Percentiles rank a stretch among this genome's conserved stretches.
Evolutionary conservation across 2,797 vertebrate genomes (phyloP).

Genomic region (Aeoliscus strigatus): DNA sequence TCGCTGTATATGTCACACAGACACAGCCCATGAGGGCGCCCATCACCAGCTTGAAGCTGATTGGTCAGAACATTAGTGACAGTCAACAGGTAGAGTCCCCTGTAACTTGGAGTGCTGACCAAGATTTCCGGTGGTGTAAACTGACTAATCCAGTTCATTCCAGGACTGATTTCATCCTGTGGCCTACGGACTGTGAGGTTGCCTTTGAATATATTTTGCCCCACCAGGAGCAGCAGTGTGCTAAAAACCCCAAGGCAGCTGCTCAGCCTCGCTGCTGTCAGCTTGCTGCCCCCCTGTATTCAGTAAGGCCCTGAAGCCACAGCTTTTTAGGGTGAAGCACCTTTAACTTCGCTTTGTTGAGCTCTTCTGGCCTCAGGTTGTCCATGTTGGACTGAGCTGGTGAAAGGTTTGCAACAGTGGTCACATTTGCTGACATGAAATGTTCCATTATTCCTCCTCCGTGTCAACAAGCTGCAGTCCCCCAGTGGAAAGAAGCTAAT

Average conservation of each 20-base stretch:
- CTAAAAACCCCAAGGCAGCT: constrained; percentile 27
- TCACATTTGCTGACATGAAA: constrained; percentile 38
- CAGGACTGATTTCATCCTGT: constrained; percentile 33
- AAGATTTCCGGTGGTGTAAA: too few relatives aligned
- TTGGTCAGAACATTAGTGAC: too few relatives aligned
- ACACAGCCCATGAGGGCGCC: too few relatives aligned
- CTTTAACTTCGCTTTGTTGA: constrained; percentile 39
- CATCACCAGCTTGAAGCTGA: too few relatives aligned
- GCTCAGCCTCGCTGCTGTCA: constrained; percentile 39
- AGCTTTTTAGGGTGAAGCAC: constrained; percentile 32
- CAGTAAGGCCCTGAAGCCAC: constrained; percentile 28
- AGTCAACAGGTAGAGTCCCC: too few relatives aligned
- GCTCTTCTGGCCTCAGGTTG: constrained; percentile 8
- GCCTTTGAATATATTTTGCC: constrained; percentile 31
- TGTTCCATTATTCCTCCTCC: constrained; percentile 47
- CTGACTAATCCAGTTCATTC: too few relatives aligned
- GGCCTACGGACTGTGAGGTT: constrained; percentile 29
- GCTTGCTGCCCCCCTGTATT: constrained; percentile 14
- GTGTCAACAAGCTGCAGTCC: constrained; percentile 41
- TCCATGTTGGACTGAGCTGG: not conserved
- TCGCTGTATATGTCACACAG: too few relatives aligned
- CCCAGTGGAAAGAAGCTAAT: constrained; percentile 47
- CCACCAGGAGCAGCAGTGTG: constrained; percentile 18
- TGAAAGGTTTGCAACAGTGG: constrained; percentile 20
- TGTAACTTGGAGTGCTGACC: too few relatives aligned